A percentile compares a stretch with the other conserved stretches of the same genome.
phyloP scores from a whole-genome alignment of 2,888 invertebrate species.

The Axea sp. region DNA sequence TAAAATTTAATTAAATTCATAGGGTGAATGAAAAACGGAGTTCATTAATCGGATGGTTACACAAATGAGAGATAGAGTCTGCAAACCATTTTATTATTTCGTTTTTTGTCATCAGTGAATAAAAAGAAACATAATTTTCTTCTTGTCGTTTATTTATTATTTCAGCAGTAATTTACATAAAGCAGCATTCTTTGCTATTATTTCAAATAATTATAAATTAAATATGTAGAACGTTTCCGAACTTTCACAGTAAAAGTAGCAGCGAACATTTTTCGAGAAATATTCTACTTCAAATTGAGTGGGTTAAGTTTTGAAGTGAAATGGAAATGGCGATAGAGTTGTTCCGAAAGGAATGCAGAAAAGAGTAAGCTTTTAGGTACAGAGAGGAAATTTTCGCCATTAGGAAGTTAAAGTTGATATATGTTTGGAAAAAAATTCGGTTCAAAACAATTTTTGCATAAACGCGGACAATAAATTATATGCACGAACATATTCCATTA shows the following conservation, averaged over 20 bases:
- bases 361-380: slow-evolving; percentile 10
- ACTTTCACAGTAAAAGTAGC: background rate
- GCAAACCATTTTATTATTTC: slow-evolving; percentile 1
- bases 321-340: slow-evolving; percentile 1
- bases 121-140: too few relatives aligned
- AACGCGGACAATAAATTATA: background rate
- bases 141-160: too few relatives aligned
- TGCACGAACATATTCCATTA: too few relatives aligned
- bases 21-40: slow-evolving; percentile 1
- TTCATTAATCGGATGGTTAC: slow-evolving; percentile 6
- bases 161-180: too few relatives aligned
- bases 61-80: background rate
- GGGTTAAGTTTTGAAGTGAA: slow-evolving; percentile 9
- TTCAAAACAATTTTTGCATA: background rate
- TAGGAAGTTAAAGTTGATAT: slow-evolving; percentile 10
- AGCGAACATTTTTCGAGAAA: slow-evolving; percentile 1
- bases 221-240: background rate
- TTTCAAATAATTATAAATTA: too few relatives aligned
- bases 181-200: too few relatives aligned
- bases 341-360: slow-evolving; percentile 5
- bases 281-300: slow-evolving; percentile 8
- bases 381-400: slow-evolving; percentile 4
- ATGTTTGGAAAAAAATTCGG: background rate
- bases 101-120: background rate
- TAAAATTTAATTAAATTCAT: slow-evolving; percentile 5